phyloP scores from a whole-genome alignment of 2,113 vertebrate genomes.

The Anthoscopus minutus region DNA sequence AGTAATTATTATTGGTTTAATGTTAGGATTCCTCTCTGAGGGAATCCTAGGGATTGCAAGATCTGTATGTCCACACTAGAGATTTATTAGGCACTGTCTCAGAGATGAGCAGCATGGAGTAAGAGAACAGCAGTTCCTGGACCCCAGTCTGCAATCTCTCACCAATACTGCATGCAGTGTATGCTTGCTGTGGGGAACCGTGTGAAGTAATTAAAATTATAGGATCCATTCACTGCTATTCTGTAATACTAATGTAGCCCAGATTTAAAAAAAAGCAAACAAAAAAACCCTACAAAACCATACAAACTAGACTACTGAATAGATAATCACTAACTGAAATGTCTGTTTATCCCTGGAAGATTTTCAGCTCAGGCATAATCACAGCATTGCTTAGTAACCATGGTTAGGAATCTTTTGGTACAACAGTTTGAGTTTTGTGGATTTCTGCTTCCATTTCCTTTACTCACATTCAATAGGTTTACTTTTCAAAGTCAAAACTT shows the following conservation, averaged over 20 bases:
- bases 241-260: neutral
- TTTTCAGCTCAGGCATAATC: neutral
- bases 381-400: neutral
- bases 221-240: neutral
- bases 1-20: neutral
- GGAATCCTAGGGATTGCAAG: neutral
- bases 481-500: neutral
- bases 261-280: neutral
- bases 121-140: neutral
- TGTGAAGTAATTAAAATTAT: neutral
- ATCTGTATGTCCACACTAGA: neutral
- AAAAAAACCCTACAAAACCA: too few relatives aligned
- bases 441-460: neutral
- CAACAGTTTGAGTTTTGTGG: neutral
- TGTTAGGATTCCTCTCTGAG: neutral
- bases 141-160: neutral
- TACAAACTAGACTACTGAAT: neutral
- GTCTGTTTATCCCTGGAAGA: neutral
- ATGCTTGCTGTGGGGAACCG: neutral
- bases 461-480: fast-evolving
- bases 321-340: neutral
- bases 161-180: neutral
- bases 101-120: neutral
- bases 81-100: neutral
- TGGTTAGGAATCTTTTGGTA: neutral